Conservation (phyloP, 1,140 invertebrate genomes). For the Caenorhabditis briggsae region DNA sequence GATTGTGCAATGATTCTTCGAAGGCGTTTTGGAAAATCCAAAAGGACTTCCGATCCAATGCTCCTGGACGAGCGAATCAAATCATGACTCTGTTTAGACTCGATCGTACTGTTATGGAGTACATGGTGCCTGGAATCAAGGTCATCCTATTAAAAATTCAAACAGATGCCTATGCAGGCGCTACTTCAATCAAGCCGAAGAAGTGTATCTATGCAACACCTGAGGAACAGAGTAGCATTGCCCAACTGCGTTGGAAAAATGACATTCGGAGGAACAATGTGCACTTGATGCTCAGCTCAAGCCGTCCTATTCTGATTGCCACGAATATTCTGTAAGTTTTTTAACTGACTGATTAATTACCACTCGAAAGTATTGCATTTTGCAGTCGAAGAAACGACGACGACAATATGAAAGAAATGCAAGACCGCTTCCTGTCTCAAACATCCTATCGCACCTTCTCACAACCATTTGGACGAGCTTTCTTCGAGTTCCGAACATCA, state of each 20-base stretch:
- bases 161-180: conserved; percentile 25
- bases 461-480: conserved; percentile 37
- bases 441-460: conserved; percentile 25
- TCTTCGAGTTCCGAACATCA: conserved; percentile 12
- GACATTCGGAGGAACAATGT: conserved; percentile 29
- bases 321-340: conserved; percentile 43
- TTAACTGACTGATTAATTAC: no score
- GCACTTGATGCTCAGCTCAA: conserved; percentile 28
- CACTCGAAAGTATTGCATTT: background rate
- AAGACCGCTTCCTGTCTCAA: conserved; percentile 29
- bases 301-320: conserved; percentile 14
- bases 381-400: conserved; percentile 13
- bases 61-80: background rate
- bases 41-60: background rate
- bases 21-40: conserved; percentile 1
- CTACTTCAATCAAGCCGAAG: background rate
- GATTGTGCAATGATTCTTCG: background rate
- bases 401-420: conserved; percentile 36
- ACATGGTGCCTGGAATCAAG: background rate
- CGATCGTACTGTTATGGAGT: background rate
- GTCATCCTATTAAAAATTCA: background rate
- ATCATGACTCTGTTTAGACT: background rate
- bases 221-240: background rate
- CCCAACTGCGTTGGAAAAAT: conserved; percentile 24
- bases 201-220: conserved; percentile 34